A percentile compares a stretch with the other conserved stretches of the same genome.
phyloP scores from a whole-genome alignment of 2,888 invertebrate genomes.

The Habroteleia sp. region DNA sequence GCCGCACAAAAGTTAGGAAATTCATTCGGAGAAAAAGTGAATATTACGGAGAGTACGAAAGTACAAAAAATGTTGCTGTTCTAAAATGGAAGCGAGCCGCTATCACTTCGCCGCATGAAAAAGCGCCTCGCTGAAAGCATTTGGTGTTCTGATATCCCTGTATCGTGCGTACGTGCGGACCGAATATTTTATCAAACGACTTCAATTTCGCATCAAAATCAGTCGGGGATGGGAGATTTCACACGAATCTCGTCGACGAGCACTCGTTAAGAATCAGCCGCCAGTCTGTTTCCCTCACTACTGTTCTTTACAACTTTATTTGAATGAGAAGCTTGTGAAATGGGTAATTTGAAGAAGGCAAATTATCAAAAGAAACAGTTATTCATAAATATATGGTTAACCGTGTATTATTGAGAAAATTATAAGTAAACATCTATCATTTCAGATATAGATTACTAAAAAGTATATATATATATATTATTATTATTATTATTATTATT shows the following conservation, averaged over 20 bases:
- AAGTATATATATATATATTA: too few species aligned
- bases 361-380: too few species aligned
- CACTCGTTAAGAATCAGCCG: too few species aligned
- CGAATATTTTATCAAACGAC: constrained; percentile 34
- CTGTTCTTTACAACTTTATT: too few species aligned
- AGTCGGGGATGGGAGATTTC: background rate
- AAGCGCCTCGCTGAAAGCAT: constrained; percentile 18
- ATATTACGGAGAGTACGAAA: constrained; percentile 27
- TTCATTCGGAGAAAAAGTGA: constrained; percentile 34
- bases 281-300: too few species aligned
- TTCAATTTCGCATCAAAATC: constrained; percentile 29
- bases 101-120: constrained; percentile 44
- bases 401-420: too few species aligned
- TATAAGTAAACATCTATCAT: too few species aligned
- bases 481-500: too few species aligned
- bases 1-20: constrained; percentile 24
- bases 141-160: constrained; percentile 33
- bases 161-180: constrained; percentile 20
- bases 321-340: too few species aligned
- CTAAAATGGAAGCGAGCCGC: constrained; percentile 24
- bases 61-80: constrained; percentile 36
- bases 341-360: too few species aligned
- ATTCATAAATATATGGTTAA: too few species aligned
- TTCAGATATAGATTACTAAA: too few species aligned
- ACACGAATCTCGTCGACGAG: background rate